Evolutionary conservation across 1,140 invertebrate genomes (phyloP).

Genomic region (Lerema accius): DNA sequence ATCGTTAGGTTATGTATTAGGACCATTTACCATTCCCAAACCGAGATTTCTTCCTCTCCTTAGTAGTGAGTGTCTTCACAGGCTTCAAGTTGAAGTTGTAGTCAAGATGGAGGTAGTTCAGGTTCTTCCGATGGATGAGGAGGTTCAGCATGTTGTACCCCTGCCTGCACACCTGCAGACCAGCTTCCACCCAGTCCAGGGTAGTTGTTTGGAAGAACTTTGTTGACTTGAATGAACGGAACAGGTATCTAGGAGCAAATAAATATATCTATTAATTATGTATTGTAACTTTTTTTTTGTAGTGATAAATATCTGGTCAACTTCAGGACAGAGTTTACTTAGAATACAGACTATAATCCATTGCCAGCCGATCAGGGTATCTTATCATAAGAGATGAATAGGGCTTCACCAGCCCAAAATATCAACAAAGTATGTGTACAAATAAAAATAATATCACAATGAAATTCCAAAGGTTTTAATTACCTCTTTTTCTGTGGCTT

Average conservation of each 20-base stretch:
- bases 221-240: constrained; percentile 99
- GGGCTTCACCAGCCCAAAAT: too few relatives aligned
- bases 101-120: constrained; percentile 99
- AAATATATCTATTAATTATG: too few relatives aligned
- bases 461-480: constrained; percentile 35
- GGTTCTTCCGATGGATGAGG: constrained; percentile 99
- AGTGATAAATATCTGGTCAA: too few relatives aligned
- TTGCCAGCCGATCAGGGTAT: too few relatives aligned
- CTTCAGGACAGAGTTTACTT: too few relatives aligned
- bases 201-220: constrained; percentile 99
- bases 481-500: constrained; percentile 99
- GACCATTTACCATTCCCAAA: constrained; percentile 95
- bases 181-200: constrained; percentile 99
- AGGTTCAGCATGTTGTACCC: constrained; percentile 99
- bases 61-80: constrained; percentile 99
- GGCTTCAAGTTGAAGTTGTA: constrained; percentile 99
- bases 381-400: too few relatives aligned
- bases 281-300: too few relatives aligned
- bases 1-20: too few relatives aligned
- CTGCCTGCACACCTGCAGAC: constrained; percentile 98
- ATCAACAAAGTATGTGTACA: not conserved
- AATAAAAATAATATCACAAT: too few relatives aligned
- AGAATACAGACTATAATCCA: too few relatives aligned
- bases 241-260: constrained; percentile 90
- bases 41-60: constrained; percentile 99